These are phyloP conservation scores for Pithys albifrons DNA, from an alignment of 2,113 vertebrate species.

Conservation along the genomic window DNA sequence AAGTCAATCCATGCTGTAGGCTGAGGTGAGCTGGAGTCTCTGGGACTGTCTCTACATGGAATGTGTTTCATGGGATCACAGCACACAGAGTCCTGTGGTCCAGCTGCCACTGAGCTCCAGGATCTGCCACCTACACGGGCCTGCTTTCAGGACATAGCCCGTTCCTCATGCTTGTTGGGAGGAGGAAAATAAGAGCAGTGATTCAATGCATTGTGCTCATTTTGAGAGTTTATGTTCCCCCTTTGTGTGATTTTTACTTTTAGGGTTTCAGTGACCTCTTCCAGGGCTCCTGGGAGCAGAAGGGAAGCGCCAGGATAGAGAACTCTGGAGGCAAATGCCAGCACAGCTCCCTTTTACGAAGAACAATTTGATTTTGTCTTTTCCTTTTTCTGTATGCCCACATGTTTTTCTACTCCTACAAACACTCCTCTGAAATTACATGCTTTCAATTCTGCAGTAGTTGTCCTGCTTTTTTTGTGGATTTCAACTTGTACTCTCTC, in stretches of 20 bases:
- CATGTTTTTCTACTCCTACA: conserved; percentile 21
- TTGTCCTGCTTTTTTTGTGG: neutral
- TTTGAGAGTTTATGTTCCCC: neutral
- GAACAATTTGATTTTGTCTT: conserved; percentile 26
- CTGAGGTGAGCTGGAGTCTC: neutral
- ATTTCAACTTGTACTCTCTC: neutral
- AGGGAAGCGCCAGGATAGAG: neutral
- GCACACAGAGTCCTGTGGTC: neutral
- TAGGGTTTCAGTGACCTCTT: neutral
- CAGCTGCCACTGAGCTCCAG: neutral
- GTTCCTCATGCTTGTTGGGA: accelerated
- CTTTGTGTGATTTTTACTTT: neutral
- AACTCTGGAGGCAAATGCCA: neutral
- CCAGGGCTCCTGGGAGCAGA: neutral
- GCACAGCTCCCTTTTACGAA: neutral
- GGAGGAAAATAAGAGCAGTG: neutral
- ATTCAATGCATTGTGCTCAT: neutral
- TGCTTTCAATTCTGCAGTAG: conserved; percentile 8
- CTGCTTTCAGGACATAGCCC: neutral
- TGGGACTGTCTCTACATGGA: neutral
- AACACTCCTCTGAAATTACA: conserved; percentile 21
- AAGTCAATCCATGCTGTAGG: neutral
- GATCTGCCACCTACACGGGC: neutral
- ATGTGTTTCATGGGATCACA: neutral
- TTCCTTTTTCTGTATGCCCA: conserved; percentile 17